Conservation (phyloP, 2,113 vertebrate species). For the Neoarius graeffei region DNA sequence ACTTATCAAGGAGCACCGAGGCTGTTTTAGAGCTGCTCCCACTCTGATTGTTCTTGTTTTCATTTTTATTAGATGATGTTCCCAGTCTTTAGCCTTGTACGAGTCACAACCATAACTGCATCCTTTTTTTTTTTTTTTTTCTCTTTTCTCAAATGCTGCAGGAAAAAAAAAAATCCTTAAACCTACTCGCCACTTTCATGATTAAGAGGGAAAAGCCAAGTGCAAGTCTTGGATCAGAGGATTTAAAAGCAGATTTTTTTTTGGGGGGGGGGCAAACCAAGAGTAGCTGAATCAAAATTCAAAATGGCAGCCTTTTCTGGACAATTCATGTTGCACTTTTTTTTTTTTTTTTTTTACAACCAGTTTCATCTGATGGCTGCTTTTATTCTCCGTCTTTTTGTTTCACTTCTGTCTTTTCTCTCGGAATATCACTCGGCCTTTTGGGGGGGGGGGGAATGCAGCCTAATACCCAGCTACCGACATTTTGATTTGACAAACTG, state of each 20-base stretch:
- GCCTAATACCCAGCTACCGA: conserved; percentile 7
- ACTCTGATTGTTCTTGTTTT: conserved; percentile 51
- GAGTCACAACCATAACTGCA: conserved; percentile 48
- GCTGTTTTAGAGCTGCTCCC: conserved; percentile 66
- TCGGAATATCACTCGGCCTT: not conserved
- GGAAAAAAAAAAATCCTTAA: conserved; percentile 39
- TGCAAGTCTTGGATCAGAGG: not conserved
- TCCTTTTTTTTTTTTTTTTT: not conserved
- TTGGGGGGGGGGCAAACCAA: not conserved
- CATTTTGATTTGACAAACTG: not conserved
- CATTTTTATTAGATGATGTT: conserved; percentile 39
- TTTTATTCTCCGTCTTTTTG: not conserved
- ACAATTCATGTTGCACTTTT: not conserved
- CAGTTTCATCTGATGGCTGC: not conserved
- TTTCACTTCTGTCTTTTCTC: not conserved
- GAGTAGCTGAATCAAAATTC: not conserved
- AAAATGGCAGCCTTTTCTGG: not conserved
- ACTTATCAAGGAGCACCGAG: conserved; percentile 38
- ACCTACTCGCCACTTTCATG: not conserved
- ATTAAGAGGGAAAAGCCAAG: not conserved
- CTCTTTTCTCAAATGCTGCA: not conserved
- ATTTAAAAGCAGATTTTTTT: not conserved
- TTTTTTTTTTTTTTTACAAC: not conserved
- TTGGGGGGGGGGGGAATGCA: not conserved
- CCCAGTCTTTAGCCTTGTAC: conserved; percentile 34